Evolutionary conservation across 2,888 invertebrate species (phyloP).

Genomic region (Orchesellides sinensis): DNA sequence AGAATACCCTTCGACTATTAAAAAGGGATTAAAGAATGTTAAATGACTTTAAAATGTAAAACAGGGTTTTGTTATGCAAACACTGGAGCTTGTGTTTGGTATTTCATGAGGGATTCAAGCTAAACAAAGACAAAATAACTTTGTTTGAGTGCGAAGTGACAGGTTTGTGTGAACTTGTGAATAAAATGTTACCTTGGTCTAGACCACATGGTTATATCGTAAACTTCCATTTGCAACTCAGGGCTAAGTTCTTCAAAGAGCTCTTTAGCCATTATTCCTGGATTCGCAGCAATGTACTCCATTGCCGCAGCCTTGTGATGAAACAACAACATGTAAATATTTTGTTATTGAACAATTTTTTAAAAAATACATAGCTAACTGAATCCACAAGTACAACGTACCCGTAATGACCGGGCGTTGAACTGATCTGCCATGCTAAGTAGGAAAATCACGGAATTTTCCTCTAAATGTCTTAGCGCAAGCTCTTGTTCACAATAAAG

Average conservation of each 20-base stretch:
- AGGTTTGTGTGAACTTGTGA: not conserved
- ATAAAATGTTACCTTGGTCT: slow-evolving; percentile 76
- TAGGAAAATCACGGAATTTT: slow-evolving; percentile 82
- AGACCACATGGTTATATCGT: slow-evolving; percentile 78
- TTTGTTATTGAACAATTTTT: not conserved
- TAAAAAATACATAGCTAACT: too few species aligned
- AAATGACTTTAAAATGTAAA: slow-evolving; percentile 3
- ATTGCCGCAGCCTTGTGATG: slow-evolving; percentile 80
- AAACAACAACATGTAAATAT: too few species aligned
- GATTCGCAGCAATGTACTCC: slow-evolving; percentile 79
- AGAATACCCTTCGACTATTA: slow-evolving; percentile 72
- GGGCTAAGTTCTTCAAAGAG: slow-evolving; percentile 81
- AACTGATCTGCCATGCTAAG: slow-evolving; percentile 84
- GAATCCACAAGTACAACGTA: slow-evolving; percentile 75
- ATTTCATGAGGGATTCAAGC: too few species aligned
- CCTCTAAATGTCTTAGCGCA: slow-evolving; percentile 80
- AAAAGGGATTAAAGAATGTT: not conserved
- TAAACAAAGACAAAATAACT: too few species aligned
- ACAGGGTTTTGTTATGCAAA: too few species aligned
- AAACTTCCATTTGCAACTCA: slow-evolving; percentile 81
- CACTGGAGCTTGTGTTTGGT: too few species aligned
- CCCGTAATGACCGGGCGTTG: slow-evolving; percentile 80
- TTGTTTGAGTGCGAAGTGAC: not conserved
- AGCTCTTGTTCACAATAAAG: slow-evolving; percentile 82
- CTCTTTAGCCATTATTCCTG: slow-evolving; percentile 79